These are phyloP conservation scores for Drosophila nr. fundita DNA, from an alignment of 2,888 invertebrate genomes.

Conservation along the genomic window DNA sequence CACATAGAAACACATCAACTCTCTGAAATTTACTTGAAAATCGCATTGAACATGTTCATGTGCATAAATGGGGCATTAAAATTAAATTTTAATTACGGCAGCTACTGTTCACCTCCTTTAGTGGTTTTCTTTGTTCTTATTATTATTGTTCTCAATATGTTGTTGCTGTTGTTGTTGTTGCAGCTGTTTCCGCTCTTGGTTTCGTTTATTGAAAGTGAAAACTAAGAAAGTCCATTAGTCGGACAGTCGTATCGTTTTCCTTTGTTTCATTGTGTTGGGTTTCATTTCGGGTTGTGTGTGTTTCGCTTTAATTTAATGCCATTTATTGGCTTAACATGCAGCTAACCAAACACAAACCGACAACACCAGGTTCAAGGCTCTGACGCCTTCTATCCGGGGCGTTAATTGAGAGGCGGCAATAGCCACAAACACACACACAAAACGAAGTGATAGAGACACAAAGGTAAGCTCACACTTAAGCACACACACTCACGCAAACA, in stretches of 20 bases:
- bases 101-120: slow-evolving; percentile 48
- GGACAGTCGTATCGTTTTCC: slow-evolving; percentile 25
- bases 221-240: slow-evolving; percentile 71
- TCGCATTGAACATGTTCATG: slow-evolving; percentile 37
- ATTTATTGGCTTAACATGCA: slow-evolving; percentile 74
- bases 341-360: slow-evolving; percentile 21
- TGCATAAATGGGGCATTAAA: slow-evolving; percentile 71
- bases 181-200: slow-evolving; percentile 37
- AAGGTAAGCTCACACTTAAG: slow-evolving; percentile 28
- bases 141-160: slow-evolving; percentile 19
- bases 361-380: slow-evolving; percentile 32
- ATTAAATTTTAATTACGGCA: slow-evolving; percentile 73
- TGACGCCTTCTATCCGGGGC: slow-evolving; percentile 18
- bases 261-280: slow-evolving; percentile 36
- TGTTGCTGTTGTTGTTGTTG: slow-evolving; percentile 10
- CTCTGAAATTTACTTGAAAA: slow-evolving; percentile 36
- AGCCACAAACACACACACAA: slow-evolving; percentile 13
- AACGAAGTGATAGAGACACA: slow-evolving; percentile 4
- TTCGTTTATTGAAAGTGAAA: slow-evolving; percentile 40
- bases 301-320: slow-evolving; percentile 52
- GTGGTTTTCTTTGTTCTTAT: slow-evolving; percentile 27
- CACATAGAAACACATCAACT: slow-evolving; percentile 21
- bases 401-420: slow-evolving; percentile 56
- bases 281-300: not conserved
- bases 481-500: slow-evolving; percentile 15